A percentile compares a stretch with the other conserved stretches of the same genome.
phyloP scores from a whole-genome alignment of 2,113 vertebrate species.

The Crotalus helleri region DNA sequence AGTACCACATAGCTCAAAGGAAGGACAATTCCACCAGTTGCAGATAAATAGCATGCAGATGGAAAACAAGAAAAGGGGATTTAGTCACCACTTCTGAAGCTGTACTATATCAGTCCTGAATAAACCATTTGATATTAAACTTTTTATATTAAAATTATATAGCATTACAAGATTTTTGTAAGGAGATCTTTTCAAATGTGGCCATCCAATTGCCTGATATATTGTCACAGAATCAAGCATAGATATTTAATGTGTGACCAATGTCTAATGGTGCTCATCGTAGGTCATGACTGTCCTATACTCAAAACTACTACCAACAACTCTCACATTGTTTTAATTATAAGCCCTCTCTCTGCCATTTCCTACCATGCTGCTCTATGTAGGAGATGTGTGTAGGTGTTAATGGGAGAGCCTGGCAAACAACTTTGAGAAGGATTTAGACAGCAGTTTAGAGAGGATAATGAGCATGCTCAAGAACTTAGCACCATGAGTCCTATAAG shows the following conservation, averaged over 20 bases:
- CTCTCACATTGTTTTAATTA: neutral
- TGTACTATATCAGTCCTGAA: constrained; percentile 19
- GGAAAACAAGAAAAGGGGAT: neutral
- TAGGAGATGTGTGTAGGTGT: neutral
- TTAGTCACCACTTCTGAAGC: neutral
- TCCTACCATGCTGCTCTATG: neutral
- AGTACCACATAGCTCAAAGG: constrained; percentile 18
- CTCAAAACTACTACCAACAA: neutral
- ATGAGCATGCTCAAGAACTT: neutral
- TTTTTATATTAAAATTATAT: constrained; percentile 14
- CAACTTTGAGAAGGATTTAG: neutral
- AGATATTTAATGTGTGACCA: neutral
- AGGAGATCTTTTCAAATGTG: constrained; percentile 8
- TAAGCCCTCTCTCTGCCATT: neutral
- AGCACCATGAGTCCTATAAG: neutral
- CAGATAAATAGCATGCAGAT: neutral
- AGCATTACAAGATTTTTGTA: constrained; percentile 31
- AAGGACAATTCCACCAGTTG: neutral
- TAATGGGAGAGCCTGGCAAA: neutral
- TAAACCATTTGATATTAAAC: constrained; percentile 31
- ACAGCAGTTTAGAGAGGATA: neutral
- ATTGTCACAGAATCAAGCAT: neutral
- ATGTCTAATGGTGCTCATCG: neutral
- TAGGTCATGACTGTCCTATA: neutral
- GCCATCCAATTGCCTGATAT: too few relatives aligned